These are phyloP conservation scores for Coelopa pilipes DNA, from an alignment of 2,888 invertebrate genomes.

Conservation along the genomic window DNA sequence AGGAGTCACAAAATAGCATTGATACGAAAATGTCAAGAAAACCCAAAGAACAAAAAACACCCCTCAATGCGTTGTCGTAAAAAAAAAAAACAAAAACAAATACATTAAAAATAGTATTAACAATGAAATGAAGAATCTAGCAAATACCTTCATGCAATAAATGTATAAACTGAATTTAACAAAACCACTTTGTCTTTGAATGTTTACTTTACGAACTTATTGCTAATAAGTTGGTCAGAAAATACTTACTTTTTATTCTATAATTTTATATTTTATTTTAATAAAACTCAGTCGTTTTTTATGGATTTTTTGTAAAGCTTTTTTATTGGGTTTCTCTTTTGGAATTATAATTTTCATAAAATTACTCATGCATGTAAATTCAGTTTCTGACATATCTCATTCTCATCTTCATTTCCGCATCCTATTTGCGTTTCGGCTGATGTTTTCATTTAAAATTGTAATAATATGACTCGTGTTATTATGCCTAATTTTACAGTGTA, in stretches of 20 bases:
- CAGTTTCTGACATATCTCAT: neutral
- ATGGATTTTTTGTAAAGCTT: constrained; percentile 9
- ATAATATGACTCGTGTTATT: constrained; percentile 32
- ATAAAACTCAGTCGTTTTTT: neutral
- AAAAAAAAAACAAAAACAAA: constrained; percentile 29
- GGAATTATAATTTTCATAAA: constrained; percentile 15
- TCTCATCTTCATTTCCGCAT: neutral
- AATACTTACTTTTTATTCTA: too few relatives aligned
- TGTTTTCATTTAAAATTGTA: neutral
- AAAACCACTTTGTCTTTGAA: constrained; percentile 42
- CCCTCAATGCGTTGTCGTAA: constrained; percentile 39
- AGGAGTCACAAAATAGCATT: constrained; percentile 22
- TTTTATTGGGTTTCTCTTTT: constrained; percentile 13
- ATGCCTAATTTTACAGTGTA: constrained; percentile 38
- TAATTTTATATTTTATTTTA: neutral
- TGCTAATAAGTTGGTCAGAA: too few relatives aligned
- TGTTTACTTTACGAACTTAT: neutral
- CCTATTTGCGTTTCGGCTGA: neutral
- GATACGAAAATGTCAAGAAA: constrained; percentile 11
- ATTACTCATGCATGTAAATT: neutral
- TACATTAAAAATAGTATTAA: constrained; percentile 25
- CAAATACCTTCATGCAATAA: constrained; percentile 62
- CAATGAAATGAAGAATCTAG: constrained; percentile 35
- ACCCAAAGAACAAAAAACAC: constrained; percentile 39
- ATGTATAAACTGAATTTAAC: constrained; percentile 63